Conservation (phyloP, 2,888 invertebrate genomes). For the Drosophila differens region DNA sequence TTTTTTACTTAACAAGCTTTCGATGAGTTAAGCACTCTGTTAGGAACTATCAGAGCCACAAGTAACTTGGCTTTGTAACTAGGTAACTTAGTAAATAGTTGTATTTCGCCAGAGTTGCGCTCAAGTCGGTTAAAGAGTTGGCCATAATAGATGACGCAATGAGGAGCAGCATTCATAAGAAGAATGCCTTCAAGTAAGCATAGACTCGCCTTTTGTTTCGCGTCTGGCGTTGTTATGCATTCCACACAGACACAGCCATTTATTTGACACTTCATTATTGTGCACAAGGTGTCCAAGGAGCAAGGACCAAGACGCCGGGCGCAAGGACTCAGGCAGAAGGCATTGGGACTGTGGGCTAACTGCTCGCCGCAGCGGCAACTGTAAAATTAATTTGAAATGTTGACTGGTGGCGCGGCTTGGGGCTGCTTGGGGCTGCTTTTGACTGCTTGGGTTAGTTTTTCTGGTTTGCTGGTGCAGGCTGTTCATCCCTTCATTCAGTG, state of each 20-base stretch:
- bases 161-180: conserved; percentile 63
- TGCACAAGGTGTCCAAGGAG: conserved; percentile 45
- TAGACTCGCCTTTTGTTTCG: conserved; percentile 29
- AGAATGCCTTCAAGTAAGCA: conserved; percentile 32
- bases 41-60: not conserved
- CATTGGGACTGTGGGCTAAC: conserved; percentile 32
- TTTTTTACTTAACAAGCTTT: not conserved
- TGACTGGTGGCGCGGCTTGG: conserved; percentile 17
- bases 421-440: not conserved
- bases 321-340: conserved; percentile 9
- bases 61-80: conserved; percentile 2
- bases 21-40: not conserved
- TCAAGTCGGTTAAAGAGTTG: conserved; percentile 23
- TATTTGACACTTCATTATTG: conserved; percentile 77
- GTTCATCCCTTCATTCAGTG: conserved; percentile 8
- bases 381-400: conserved; percentile 77
- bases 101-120: not conserved
- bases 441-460: not conserved
- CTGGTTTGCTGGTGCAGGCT: not conserved
- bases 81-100: not conserved
- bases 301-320: conserved; percentile 1
- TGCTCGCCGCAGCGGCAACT: conserved; percentile 60
- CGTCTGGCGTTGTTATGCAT: conserved; percentile 26
- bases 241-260: conserved; percentile 59
- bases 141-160: conserved; percentile 62